Base-by-base conservation (phyloP, 1,140 invertebrate genomes). In the Diabrotica virgifera region DNA sequence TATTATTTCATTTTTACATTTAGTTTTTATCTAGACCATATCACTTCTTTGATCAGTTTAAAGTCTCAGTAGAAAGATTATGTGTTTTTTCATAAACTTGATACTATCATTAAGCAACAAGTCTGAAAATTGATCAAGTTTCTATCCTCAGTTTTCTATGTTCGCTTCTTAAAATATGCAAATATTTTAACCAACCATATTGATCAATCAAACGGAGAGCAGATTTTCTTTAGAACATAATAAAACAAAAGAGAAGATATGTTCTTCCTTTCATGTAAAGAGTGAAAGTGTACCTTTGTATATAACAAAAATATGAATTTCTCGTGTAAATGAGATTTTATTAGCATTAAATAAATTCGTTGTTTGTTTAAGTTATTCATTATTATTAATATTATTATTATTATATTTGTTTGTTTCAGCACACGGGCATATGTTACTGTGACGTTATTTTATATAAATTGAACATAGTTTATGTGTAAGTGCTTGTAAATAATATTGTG, bases 401-500 rank as follows among this genome's bases (percentile, higher is more conserved):
- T 68, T 52, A 50, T 40, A 56, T 37, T 52, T 24, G 24, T 63
- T 59, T 63, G 59, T 65, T 65, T 63, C 57, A 66, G 52, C 53
- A 54, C 62, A 58, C 63, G 12, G 6, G 57, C 46, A 14, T 60
- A 58, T 69, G 65, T 67, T 67, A 70, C 38, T 63, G 56, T 66
- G 62, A 67, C 8, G 59, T 70, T 68, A 70, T 70, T 69, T 72
- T 74, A 68, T 72, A 69, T 69, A 64, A 72, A 72, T 61, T 71
- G 63, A 70, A 70, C 71, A 74, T 70, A 71, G 66, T 71, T 70
- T 73, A 73, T 68, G 74, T 76, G 70, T 74, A 73, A 76, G 73
- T 74, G 74, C 74, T 76, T 76, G 74, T 76, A 76, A 73, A 76
- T 76, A 76, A 73, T 72, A 76, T 76, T 76, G 74, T 76, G 74